Evolutionary conservation across 2,888 invertebrate species (phyloP).

Genomic region (Sicus ferrugineus): DNA sequence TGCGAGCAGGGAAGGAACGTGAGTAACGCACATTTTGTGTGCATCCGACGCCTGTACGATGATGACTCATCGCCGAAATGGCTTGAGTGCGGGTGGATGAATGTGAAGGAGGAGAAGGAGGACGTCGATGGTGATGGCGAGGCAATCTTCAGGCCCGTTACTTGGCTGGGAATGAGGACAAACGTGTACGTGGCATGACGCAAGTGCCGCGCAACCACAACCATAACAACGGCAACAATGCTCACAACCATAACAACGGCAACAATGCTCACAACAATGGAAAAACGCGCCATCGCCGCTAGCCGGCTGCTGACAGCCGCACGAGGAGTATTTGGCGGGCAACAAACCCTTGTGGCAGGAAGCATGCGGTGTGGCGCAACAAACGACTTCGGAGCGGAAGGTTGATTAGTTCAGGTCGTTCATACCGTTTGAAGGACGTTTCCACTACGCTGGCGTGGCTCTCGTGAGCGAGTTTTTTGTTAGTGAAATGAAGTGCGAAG

Average conservation of each 20-base stretch:
- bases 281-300: neutral
- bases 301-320: neutral
- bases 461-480: conserved; percentile 26
- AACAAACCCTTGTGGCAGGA: conserved; percentile 11
- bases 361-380: neutral
- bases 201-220: conserved; percentile 22
- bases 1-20: neutral
- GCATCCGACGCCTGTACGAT: conserved; percentile 11
- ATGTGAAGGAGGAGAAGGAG: neutral
- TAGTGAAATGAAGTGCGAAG: conserved; percentile 2
- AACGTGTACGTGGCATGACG: conserved; percentile 48
- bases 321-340: conserved; percentile 1
- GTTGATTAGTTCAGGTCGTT: neutral
- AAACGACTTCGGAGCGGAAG: neutral
- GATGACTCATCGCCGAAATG: conserved; percentile 27
- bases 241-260: conserved; percentile 27
- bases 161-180: conserved; percentile 44
- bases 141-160: conserved; percentile 14
- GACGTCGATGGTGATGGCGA: neutral
- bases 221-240: neutral
- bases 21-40: conserved; percentile 14
- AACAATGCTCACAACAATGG: conserved; percentile 31
- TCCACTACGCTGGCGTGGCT: conserved; percentile 1
- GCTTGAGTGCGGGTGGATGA: neutral
- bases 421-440: conserved; percentile 30